Evolutionary conservation across 2,888 invertebrate genomes (phyloP), one percentile per base, ranked within the genome.

Genomic region (Tetragnatha montana): DNA sequence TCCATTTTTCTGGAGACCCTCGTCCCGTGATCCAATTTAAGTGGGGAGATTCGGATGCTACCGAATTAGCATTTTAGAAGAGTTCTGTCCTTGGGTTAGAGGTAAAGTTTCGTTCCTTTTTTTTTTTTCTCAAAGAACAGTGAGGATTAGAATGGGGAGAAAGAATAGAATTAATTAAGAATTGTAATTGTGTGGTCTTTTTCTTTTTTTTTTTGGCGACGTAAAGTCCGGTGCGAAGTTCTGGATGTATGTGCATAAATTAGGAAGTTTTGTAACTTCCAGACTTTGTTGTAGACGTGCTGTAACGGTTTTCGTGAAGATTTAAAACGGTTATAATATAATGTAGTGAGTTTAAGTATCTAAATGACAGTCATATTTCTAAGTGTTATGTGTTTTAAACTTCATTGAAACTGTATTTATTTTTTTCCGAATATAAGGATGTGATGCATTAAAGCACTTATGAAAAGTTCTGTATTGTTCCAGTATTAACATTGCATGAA

Each of bases 1-100:
- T 14, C 22, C 19, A 21, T 22, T 60, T 78, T 78, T 21, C 60
- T 21, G 12, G 60, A 12, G 60, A 60, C 51, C 22, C 35, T 17
- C 21, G 60, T 60, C 78, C 22, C 17, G 51, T 60, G 78, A 78
- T 78, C 78, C 78, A 78, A 78, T 78, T 78, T 78, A 78, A 78
- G 78, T 21, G 22, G 22, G 51, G 51, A 60, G 21, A 21, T 78
- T 78, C 60, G 60, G 60, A 78, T 78, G 6, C 60, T 78, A 14
- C 22, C 60, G 60, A 78, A 78, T 78, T 78, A 78, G 78, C 47
- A 78, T 78, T 78, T 78, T 60, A 78, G 78, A 35, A 35, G 35
- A 60, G 51, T 60, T 60, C 8, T 47, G 14, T 60, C 60, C 60
- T 21, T 3, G 60, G n/a, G n/a, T n/a, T 60, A 17, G 60, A 68